These are phyloP conservation scores for Lytechinus pictus DNA, from an alignment of 35 echinoderm and acorn worm genomes.

Conservation along the genomic window DNA sequence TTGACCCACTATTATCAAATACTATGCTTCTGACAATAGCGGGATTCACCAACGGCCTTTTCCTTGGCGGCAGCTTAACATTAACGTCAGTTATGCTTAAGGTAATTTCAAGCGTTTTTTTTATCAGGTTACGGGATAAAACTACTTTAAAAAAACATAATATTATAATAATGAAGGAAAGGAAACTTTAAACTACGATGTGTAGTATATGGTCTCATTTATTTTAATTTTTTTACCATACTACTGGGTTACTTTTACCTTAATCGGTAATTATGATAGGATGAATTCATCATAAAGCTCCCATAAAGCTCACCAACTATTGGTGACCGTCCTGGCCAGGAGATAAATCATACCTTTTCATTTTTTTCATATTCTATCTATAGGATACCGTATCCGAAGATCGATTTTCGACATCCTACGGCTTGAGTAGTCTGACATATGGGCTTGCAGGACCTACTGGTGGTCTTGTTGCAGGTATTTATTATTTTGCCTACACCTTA, in stretches of 20 bases:
- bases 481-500: no score
- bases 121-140: neutral
- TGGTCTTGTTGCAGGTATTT: conserved; percentile 26
- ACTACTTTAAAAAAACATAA: neutral
- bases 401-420: conserved; percentile 17
- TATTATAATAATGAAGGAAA: neutral
- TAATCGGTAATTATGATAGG: neutral
- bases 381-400: neutral
- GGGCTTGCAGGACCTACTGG: neutral
- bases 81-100: neutral
- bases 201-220: no score
- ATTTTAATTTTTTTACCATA: no score
- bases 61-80: neutral
- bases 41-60: neutral
- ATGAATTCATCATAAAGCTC: neutral
- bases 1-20: neutral
- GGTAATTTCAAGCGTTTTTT: neutral
- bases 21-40: neutral
- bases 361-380: neutral
- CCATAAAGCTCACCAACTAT: neutral
- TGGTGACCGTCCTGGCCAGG: neutral
- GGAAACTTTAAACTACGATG: neutral
- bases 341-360: neutral
- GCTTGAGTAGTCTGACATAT: neutral
- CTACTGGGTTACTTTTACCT: neutral